Conservation (phyloP, 2,888 invertebrate species). For the Erebia epiphron region DNA sequence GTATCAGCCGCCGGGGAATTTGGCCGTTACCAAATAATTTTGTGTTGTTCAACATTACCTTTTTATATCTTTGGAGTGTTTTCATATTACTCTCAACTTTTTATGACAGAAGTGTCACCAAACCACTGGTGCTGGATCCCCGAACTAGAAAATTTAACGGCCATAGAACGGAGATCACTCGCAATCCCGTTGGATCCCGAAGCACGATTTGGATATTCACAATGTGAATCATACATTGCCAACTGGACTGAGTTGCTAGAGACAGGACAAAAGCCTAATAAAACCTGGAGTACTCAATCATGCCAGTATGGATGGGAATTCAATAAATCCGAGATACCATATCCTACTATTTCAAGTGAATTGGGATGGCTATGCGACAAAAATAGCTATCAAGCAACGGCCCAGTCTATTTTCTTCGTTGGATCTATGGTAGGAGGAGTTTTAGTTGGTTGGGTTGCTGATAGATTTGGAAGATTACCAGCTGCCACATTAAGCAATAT, state of each 20-base stretch:
- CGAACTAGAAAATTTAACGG: slow-evolving; percentile 58
- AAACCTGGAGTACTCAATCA: slow-evolving; percentile 49
- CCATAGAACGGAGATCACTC: slow-evolving; percentile 52
- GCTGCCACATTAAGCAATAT: slow-evolving; percentile 58
- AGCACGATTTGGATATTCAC: slow-evolving; percentile 58
- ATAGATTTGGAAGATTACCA: slow-evolving; percentile 62
- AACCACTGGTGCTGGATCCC: slow-evolving; percentile 69
- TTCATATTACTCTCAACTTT: slow-evolving; percentile 60
- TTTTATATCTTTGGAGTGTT: slow-evolving; percentile 63
- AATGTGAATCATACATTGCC: slow-evolving; percentile 56
- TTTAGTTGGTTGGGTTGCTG: slow-evolving; percentile 61
- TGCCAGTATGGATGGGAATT: slow-evolving; percentile 69
- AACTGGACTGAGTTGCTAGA: slow-evolving; percentile 60
- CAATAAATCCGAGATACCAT: slow-evolving; percentile 64
- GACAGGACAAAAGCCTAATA: slow-evolving; percentile 47
- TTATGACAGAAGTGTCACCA: slow-evolving; percentile 61
- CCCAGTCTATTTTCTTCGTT: slow-evolving; percentile 63
- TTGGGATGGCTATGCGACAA: slow-evolving; percentile 67
- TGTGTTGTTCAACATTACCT: slow-evolving; percentile 57
- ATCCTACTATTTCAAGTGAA: slow-evolving; percentile 64
- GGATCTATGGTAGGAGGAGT: slow-evolving; percentile 67
- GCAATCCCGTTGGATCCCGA: slow-evolving; percentile 55
- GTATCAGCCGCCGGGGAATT: slow-evolving; percentile 63
- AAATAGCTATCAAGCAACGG: slow-evolving; percentile 63
- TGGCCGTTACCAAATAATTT: slow-evolving; percentile 57